Conservation (phyloP, 2,113 vertebrate species). For the Halichoeres trimaculatus region DNA sequence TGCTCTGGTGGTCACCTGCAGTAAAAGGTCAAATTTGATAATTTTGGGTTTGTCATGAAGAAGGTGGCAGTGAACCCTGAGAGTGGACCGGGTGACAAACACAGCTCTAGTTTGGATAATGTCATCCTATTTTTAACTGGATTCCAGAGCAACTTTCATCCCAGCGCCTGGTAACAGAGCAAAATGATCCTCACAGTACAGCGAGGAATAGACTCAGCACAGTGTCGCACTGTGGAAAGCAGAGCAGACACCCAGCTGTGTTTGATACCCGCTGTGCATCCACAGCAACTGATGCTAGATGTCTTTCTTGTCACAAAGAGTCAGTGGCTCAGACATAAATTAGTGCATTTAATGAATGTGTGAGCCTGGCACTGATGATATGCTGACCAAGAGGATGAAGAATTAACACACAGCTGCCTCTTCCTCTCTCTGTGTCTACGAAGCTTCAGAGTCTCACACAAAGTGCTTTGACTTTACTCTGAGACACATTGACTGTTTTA, state of each 20-base stretch:
- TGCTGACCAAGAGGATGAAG: slow-evolving; percentile 32
- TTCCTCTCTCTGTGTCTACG: slow-evolving; percentile 20
- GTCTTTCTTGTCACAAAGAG: slow-evolving; percentile 53
- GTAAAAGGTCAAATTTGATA: no score
- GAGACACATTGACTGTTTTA: neutral
- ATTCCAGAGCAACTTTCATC: slow-evolving; percentile 29
- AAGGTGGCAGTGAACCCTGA: no score
- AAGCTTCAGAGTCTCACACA: slow-evolving; percentile 25
- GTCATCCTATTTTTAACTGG: neutral
- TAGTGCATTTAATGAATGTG: slow-evolving; percentile 60
- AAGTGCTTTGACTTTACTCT: slow-evolving; percentile 4
- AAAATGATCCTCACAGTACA: slow-evolving; percentile 17
- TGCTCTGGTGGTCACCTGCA: no score
- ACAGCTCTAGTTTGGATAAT: neutral
- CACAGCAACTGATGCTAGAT: slow-evolving; percentile 41
- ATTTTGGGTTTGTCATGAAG: no score
- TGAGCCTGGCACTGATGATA: slow-evolving; percentile 56
- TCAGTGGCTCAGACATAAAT: slow-evolving; percentile 56
- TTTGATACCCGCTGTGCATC: slow-evolving; percentile 35
- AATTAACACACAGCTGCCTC: slow-evolving; percentile 38
- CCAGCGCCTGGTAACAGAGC: slow-evolving; percentile 26
- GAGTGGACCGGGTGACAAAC: neutral
- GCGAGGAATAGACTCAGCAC: slow-evolving; percentile 31
- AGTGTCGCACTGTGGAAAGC: slow-evolving; percentile 38
- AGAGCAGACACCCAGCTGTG: slow-evolving; percentile 68